A percentile compares a stretch with the other conserved stretches of the same genome.
phyloP scores from a whole-genome alignment of 2,888 invertebrate genomes.

The Cyaniris semiargus region DNA sequence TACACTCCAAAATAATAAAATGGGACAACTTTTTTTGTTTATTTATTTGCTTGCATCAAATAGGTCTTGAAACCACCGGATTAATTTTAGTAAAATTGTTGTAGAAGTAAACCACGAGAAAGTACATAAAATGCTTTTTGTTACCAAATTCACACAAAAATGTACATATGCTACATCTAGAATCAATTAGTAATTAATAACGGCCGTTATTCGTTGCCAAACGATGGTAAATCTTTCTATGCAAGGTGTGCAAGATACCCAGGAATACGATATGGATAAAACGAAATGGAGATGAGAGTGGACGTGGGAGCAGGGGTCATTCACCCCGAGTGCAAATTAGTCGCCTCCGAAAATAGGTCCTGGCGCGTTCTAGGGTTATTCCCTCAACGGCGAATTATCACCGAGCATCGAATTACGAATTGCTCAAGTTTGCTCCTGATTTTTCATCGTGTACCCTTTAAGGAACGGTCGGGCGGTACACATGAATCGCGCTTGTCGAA shows the following conservation, averaged over 20 bases:
- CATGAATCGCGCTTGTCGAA: conserved; percentile 69
- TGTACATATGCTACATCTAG: no score
- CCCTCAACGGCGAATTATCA: not conserved
- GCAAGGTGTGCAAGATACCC: not conserved
- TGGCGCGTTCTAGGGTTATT: not conserved
- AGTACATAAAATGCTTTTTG: no score
- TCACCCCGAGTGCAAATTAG: conserved; percentile 1
- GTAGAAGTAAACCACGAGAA: no score
- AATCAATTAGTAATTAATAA: not conserved
- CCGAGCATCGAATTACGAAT: conserved; percentile 16
- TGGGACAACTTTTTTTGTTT: no score
- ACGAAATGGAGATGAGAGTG: conserved; percentile 2
- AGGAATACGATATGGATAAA: not conserved
- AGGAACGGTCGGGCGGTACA: conserved; percentile 52
- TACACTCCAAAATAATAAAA: no score
- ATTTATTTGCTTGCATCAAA: no score
- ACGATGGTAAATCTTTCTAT: not conserved
- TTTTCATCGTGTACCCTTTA: conserved; percentile 21
- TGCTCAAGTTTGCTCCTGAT: not conserved
- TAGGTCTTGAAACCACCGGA: no score
- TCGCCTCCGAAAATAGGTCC: conserved; percentile 1
- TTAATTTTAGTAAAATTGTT: no score
- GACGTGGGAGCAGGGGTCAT: not conserved
- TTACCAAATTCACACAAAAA: no score
- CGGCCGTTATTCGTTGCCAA: not conserved